phyloP scores from a whole-genome alignment of 2,888 invertebrate genomes.

The Dryadula phaetusa region DNA sequence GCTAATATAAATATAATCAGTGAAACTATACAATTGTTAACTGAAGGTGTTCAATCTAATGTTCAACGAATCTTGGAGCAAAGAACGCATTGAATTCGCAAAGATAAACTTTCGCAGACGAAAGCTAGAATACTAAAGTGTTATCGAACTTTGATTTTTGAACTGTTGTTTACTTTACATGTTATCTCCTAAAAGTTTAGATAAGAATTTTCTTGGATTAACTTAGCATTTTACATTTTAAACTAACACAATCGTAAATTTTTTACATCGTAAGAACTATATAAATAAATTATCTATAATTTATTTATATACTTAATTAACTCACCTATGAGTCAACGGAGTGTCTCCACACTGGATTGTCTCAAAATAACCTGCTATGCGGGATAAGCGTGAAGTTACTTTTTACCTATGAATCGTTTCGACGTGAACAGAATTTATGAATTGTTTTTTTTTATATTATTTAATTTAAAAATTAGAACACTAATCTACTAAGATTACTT shows the following conservation, averaged over 20 bases:
- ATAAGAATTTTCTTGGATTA: neutral
- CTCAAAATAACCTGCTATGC: too few species aligned
- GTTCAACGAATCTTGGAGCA: constrained; percentile 13
- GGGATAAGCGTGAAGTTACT: too few species aligned
- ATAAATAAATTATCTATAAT: too few species aligned
- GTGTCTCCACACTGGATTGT: too few species aligned
- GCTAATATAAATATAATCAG: constrained; percentile 17
- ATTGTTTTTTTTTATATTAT: too few species aligned
- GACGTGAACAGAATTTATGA: too few species aligned
- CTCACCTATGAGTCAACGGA: too few species aligned
- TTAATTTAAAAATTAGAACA: too few species aligned
- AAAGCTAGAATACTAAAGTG: constrained; percentile 2
- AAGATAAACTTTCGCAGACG: constrained; percentile 15
- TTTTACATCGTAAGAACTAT: too few species aligned
- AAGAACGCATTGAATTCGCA: constrained; percentile 21
- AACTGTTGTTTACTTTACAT: constrained; percentile 6
- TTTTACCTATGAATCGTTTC: too few species aligned
- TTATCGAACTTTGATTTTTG: constrained; percentile 11
- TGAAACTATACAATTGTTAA: neutral
- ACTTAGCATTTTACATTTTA: neutral
- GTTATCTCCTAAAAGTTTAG: neutral
- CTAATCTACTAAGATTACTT: neutral
- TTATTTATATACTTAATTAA: too few species aligned
- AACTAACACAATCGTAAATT: too few species aligned
- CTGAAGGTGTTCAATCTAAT: constrained; percentile 17